Evolutionary conservation across 1,140 invertebrate genomes (phyloP).

Genomic region (Bicyclus anynana): DNA sequence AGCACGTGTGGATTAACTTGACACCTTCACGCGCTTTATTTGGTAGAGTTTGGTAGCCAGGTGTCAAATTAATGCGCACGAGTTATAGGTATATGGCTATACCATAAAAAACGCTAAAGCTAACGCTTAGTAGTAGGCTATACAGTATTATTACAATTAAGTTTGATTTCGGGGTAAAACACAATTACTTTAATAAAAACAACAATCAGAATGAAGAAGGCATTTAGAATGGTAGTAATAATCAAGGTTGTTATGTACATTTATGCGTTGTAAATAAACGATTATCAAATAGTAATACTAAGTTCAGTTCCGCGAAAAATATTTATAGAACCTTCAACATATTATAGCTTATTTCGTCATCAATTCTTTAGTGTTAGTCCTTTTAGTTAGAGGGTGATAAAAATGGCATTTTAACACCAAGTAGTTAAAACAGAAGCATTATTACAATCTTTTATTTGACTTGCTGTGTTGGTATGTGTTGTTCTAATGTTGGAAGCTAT

Average conservation of each 20-base stretch:
- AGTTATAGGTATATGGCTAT: too few species aligned
- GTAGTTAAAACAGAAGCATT: too few species aligned
- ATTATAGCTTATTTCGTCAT: neutral
- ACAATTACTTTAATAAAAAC: neutral
- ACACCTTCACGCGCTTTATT: too few species aligned
- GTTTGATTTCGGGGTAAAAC: neutral
- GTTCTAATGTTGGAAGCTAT: too few species aligned
- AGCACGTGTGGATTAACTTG: too few species aligned
- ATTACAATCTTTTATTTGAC: too few species aligned
- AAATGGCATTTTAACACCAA: neutral
- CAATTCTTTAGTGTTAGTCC: neutral
- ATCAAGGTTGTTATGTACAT: constrained; percentile 18
- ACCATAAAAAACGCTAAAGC: too few species aligned
- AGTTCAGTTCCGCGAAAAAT: constrained; percentile 18
- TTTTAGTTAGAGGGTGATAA: neutral
- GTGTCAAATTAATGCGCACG: too few species aligned
- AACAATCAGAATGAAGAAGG: neutral
- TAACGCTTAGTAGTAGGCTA: too few species aligned
- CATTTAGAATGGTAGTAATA: constrained; percentile 10
- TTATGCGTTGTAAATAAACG: constrained; percentile 9
- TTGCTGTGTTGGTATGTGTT: too few species aligned
- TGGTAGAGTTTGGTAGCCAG: too few species aligned
- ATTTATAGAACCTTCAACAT: constrained; percentile 15
- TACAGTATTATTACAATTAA: too few species aligned
- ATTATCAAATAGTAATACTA: constrained; percentile 12